Base-by-base conservation (phyloP, 2,113 vertebrate genomes). In the Thalassoma bifasciatum region DNA sequence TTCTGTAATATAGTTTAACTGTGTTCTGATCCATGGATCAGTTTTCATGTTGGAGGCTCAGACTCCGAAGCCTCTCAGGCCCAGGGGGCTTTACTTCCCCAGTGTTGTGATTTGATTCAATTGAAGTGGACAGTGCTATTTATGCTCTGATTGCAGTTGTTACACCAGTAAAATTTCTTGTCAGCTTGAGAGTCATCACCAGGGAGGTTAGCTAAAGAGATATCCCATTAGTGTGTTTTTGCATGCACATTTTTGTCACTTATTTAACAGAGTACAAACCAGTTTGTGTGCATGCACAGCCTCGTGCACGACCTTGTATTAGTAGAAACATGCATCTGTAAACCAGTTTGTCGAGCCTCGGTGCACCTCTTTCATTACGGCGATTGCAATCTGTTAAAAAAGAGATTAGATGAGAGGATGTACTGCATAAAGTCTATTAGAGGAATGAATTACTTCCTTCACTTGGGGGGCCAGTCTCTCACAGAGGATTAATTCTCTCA, bases 331-430 rank as follows among this genome's bases (percentile, higher is more conserved):
- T 69, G 78, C 47, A 68, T 57, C 24, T 51, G 58, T 79, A 78
- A 75, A 72, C 66, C 75, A 72, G 58, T 67, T 78, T 70, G 65
- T 60, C 52, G n/a, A 75, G 72, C 62, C 46, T 72, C 51, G 40
- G 13, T 64, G 62, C 21, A 64, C 64, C 51, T 67, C 61, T 88
- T 85, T 86, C 88, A 92, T 92, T 88, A 87, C 30, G 10, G 26
- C 14, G 42, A 90, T 84, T 84, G 82, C 85, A 89, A 79, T 91
- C 79, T 84, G 72, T 70, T 84, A 66, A 88, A 89, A 80, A 76
- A 80, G 85, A 82, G 89, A 91, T 92, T 91, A 90, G 80, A 86
- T 81, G 71, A 84, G 54, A 72, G 80, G 68, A 83, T 83, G 81
- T 62, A 75, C 75, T 75, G 72, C 53, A 47, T 66, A 61, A 81